phyloP scores from a whole-genome alignment of 1,140 invertebrate genomes.

The Sesamia nonagrioides region DNA sequence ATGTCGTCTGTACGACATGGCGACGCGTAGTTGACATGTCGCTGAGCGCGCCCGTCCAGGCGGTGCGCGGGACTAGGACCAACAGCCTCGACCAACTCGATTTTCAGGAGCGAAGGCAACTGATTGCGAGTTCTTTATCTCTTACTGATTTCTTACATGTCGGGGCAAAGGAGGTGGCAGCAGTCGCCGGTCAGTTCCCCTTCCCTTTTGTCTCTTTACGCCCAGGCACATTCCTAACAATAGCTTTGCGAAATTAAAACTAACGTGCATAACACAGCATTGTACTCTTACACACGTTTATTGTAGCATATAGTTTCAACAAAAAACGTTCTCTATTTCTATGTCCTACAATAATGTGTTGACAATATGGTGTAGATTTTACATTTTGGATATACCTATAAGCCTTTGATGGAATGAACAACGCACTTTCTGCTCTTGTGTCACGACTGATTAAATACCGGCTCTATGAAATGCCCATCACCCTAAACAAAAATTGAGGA shows the following conservation, averaged over 20 bases:
- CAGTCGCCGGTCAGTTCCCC: constrained; percentile 82
- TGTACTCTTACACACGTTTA: constrained; percentile 25
- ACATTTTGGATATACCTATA: not conserved
- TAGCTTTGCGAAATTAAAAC: constrained; percentile 72
- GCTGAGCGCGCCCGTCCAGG: constrained; percentile 83
- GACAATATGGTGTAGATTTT: not conserved
- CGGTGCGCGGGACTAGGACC: constrained; percentile 89
- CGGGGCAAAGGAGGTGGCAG: constrained; percentile 90
- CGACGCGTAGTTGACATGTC: constrained; percentile 86
- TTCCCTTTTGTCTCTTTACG: constrained; percentile 58
- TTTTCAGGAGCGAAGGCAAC: constrained; percentile 96
- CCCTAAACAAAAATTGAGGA: not conserved
- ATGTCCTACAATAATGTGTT: constrained; percentile 7
- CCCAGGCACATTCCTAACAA: constrained; percentile 70
- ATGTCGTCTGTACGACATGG: constrained; percentile 80
- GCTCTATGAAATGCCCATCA: not conserved
- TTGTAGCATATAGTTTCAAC: constrained; percentile 3
- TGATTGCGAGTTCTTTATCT: constrained; percentile 95
- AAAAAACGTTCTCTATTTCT: constrained; percentile 9
- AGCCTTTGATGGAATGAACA: not conserved
- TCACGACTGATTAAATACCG: not conserved
- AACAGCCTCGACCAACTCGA: constrained; percentile 96
- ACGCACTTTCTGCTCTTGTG: not conserved
- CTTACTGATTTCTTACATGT: constrained; percentile 95
- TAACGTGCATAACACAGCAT: constrained; percentile 53